phyloP scores from a whole-genome alignment of 2,113 vertebrate genomes.

The Oryzias woworae region DNA sequence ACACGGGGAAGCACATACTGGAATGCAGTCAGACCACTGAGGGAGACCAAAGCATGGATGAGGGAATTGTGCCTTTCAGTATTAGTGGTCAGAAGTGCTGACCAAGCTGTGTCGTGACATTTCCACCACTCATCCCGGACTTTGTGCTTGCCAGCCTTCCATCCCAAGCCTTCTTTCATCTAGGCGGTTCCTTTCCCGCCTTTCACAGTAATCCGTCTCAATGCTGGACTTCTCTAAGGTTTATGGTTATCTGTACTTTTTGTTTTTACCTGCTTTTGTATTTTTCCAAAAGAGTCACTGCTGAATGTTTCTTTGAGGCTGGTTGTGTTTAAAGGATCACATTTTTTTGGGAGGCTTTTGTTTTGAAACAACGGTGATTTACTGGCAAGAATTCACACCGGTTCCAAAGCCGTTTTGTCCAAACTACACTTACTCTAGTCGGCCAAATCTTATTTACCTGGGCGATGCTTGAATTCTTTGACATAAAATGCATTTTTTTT shows the following conservation, averaged over 20 bases:
- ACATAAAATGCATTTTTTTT: slow-evolving; percentile 31
- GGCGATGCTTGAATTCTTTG: slow-evolving; percentile 78
- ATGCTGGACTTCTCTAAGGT: too few species aligned
- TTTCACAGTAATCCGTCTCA: slow-evolving; percentile 17
- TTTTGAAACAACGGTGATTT: slow-evolving; percentile 4
- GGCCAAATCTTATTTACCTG: slow-evolving; percentile 68
- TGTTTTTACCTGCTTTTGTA: not conserved
- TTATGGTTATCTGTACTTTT: not conserved
- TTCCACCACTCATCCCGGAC: slow-evolving; percentile 45
- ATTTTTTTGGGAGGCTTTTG: too few species aligned
- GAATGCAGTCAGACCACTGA: slow-evolving; percentile 69
- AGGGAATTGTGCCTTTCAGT: slow-evolving; percentile 68
- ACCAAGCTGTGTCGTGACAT: slow-evolving; percentile 38
- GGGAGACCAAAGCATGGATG: slow-evolving; percentile 47
- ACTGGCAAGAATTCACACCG: slow-evolving; percentile 17
- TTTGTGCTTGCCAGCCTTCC: slow-evolving; percentile 28
- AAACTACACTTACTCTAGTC: slow-evolving; percentile 38
- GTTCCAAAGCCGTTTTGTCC: slow-evolving; percentile 20
- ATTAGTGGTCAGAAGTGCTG: slow-evolving; percentile 60
- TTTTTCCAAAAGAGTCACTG: slow-evolving; percentile 3
- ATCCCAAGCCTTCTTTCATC: slow-evolving; percentile 14
- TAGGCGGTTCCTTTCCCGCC: slow-evolving; percentile 21
- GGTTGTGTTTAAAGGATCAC: slow-evolving; percentile 5
- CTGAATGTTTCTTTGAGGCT: slow-evolving; percentile 18
- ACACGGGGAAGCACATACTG: slow-evolving; percentile 59